Evolutionary conservation across 2,797 vertebrate species (phyloP).

Genomic region (Erithacus rubecula): DNA sequence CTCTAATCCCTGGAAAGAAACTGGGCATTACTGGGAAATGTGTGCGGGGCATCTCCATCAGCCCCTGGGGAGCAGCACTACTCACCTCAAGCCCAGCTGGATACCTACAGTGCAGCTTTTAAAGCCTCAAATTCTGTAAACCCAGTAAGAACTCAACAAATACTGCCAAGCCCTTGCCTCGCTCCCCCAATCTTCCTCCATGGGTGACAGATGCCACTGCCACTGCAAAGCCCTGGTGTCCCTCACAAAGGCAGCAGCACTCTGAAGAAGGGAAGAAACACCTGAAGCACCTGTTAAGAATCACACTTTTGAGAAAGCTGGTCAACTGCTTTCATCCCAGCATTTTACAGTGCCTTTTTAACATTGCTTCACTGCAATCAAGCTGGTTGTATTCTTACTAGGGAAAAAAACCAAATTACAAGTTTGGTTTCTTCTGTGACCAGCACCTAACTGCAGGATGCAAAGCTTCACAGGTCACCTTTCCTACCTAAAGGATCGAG

Average conservation of each 20-base stretch:
- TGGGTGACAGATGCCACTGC: fast-evolving
- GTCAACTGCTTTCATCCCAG: not conserved
- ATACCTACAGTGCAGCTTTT: not conserved
- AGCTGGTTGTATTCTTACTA: not conserved
- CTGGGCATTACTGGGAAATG: not conserved
- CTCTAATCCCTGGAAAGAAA: not conserved
- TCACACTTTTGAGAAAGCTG: not conserved
- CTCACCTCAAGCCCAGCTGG: not conserved
- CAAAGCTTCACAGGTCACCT: slow-evolving; percentile 19
- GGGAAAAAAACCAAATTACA: not conserved
- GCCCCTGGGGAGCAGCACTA: not conserved
- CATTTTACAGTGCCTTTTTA: slow-evolving; percentile 4
- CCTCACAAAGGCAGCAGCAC: not conserved
- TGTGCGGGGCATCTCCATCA: not conserved
- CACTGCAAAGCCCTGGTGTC: not conserved
- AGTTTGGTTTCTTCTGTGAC: not conserved
- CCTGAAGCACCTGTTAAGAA: not conserved
- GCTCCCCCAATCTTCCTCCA: fast-evolving
- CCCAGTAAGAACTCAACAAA: not conserved
- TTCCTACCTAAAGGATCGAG: not conserved
- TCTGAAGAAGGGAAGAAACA: not conserved
- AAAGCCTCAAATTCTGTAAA: not conserved
- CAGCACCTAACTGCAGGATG: not conserved
- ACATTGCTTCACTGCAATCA: not conserved
- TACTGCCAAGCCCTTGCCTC: not conserved